A percentile compares a stretch with the other conserved stretches of the same genome.
phyloP scores from a whole-genome alignment of 2,113 vertebrate genomes.

The Crocuta crocuta region DNA sequence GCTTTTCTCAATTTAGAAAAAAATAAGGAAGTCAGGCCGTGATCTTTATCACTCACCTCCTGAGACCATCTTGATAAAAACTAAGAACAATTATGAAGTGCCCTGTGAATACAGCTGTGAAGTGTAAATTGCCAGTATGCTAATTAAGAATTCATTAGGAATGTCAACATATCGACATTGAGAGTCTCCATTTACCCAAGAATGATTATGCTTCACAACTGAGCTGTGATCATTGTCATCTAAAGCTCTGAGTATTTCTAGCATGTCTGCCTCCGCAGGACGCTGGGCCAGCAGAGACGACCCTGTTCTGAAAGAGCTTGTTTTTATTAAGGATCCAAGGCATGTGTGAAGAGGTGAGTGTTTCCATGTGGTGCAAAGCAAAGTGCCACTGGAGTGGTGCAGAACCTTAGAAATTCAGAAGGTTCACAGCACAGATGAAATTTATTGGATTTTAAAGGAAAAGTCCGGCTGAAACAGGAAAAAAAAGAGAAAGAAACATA shows the following conservation, averaged over 20 bases:
- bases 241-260: not conserved
- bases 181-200: not conserved
- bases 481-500: not conserved
- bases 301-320: not conserved
- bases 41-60: not conserved
- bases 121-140: not conserved
- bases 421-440: not conserved
- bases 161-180: not conserved
- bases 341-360: not conserved
- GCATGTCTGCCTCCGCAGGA: not conserved
- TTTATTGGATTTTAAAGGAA: not conserved
- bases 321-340: not conserved
- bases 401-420: not conserved
- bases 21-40: not conserved
- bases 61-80: constrained; percentile 9
- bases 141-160: not conserved
- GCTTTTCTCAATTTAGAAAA: not conserved
- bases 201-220: not conserved
- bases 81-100: not conserved
- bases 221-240: not conserved
- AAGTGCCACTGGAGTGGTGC: not conserved
- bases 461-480: not conserved
- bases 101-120: not conserved
- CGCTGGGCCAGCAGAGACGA: not conserved
- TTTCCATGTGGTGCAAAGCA: not conserved